These are phyloP conservation scores for Macrophya alboannulata DNA, from an alignment of 2,888 invertebrate species.

Conservation along the genomic window DNA sequence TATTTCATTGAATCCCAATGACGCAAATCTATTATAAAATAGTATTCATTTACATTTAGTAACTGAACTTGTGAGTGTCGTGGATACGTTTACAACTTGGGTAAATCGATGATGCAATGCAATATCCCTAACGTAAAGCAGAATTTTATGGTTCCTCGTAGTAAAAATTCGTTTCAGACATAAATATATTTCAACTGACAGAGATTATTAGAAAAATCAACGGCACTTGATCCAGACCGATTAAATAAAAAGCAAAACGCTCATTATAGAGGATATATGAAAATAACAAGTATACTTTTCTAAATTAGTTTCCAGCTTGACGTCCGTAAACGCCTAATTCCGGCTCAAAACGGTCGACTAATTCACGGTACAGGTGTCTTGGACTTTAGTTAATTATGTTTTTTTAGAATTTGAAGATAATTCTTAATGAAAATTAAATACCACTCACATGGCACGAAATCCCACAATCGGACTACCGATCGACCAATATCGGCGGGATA, in stretches of 20 bases:
- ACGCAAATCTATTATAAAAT: conserved; percentile 67
- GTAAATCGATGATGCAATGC: background rate
- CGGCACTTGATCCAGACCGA: background rate
- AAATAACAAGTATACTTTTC: conserved; percentile 5
- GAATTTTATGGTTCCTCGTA: background rate
- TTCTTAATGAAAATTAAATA: background rate
- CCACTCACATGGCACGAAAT: background rate
- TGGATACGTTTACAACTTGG: conserved; percentile 2
- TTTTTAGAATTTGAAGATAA: background rate
- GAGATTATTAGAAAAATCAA: conserved; percentile 5
- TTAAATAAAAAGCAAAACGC: background rate
- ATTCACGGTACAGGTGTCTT: background rate
- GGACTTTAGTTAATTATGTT: background rate
- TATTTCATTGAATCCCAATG: conserved; percentile 60
- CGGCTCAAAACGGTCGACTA: background rate
- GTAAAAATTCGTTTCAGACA: background rate
- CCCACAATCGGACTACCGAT: background rate
- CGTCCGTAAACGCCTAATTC: conserved; percentile 15
- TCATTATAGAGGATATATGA: background rate
- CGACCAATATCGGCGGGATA: background rate
- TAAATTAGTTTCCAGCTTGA: background rate
- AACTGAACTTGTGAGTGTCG: background rate
- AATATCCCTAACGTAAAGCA: background rate
- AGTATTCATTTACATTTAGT: background rate
- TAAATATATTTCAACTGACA: background rate